A percentile compares a stretch with the other conserved stretches of the same genome.
phyloP scores from a whole-genome alignment of 2,888 invertebrate species.

The Morpho helenor region DNA sequence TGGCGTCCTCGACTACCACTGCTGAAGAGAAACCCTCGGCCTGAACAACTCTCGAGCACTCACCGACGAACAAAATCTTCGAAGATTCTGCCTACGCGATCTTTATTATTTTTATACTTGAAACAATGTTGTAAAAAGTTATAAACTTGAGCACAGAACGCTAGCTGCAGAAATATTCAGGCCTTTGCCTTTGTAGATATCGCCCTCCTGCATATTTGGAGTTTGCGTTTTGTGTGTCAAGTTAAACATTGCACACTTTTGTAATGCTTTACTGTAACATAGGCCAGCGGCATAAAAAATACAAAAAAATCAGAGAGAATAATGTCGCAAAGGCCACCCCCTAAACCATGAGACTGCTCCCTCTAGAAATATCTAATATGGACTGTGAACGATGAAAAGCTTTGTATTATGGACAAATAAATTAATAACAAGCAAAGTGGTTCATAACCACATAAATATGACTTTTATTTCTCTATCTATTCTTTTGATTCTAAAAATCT shows the following conservation, averaged over 20 bases:
- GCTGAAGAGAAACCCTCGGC: conserved; percentile 83
- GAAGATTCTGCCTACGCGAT: conserved; percentile 62
- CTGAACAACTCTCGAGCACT: conserved; percentile 43
- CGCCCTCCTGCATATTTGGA: conserved; percentile 62
- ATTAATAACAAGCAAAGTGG: conserved; percentile 62
- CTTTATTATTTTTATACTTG: conserved; percentile 73
- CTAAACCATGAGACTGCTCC: conserved; percentile 66
- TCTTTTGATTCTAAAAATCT: background rate
- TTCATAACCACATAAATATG: conserved; percentile 46
- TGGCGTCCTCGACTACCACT: conserved; percentile 83
- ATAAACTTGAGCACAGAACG: conserved; percentile 65
- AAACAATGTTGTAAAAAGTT: conserved; percentile 66
- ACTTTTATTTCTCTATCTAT: conserved; percentile 32
- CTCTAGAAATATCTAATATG: conserved; percentile 51
- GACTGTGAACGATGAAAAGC: conserved; percentile 51
- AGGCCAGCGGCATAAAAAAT: conserved; percentile 59
- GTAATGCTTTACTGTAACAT: conserved; percentile 56
- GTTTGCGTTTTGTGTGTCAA: conserved; percentile 66
- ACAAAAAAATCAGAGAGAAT: conserved; percentile 44
- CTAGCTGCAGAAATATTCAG: conserved; percentile 66
- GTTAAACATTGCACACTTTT: conserved; percentile 76
- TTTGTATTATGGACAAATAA: conserved; percentile 65
- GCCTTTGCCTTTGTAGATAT: conserved; percentile 27
- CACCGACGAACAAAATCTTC: conserved; percentile 23
- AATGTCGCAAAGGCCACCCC: conserved; percentile 58